Percentiles rank a stretch among this genome's conserved stretches.
Evolutionary conservation across 2,797 vertebrate species (phyloP).

Genomic region (Protosalanx chinensis): DNA sequence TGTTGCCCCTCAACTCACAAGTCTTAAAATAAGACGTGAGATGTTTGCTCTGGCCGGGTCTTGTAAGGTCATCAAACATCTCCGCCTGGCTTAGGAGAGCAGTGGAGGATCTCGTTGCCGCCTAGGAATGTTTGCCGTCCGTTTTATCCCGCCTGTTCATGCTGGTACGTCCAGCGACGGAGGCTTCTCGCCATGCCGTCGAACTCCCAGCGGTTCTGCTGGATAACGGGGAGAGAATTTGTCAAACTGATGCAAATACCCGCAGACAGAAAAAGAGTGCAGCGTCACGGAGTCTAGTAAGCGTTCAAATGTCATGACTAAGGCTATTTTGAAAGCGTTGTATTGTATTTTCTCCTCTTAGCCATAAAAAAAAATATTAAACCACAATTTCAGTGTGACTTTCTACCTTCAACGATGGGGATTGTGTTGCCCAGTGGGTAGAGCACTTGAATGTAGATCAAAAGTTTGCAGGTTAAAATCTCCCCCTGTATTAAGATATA

Average conservation of each 20-base stretch:
- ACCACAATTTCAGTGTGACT: too few relatives aligned
- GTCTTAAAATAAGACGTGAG: constrained; percentile 40
- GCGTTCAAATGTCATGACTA: background rate
- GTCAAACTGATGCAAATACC: background rate
- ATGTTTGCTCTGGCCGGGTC: constrained; percentile 45
- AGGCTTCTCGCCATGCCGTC: background rate
- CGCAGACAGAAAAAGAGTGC: background rate
- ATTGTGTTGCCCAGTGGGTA: too few relatives aligned
- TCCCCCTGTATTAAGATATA: too few relatives aligned
- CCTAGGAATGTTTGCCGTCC: constrained; percentile 5
- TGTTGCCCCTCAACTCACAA: constrained; percentile 25
- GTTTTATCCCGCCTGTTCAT: constrained; percentile 13
- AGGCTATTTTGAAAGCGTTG: background rate
- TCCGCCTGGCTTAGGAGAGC: constrained; percentile 2
- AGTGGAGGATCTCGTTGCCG: background rate
- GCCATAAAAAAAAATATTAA: background rate
- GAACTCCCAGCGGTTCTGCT: background rate
- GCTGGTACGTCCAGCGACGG: constrained; percentile 11
- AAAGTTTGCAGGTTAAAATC: too few relatives aligned
- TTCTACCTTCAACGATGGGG: too few relatives aligned
- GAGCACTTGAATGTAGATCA: too few relatives aligned
- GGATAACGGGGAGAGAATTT: background rate
- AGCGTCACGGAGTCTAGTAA: background rate
- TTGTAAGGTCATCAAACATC: constrained; percentile 26
- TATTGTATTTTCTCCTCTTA: background rate